Conservation (phyloP, 2,888 invertebrate genomes). For the Invenusta paracnida region DNA sequence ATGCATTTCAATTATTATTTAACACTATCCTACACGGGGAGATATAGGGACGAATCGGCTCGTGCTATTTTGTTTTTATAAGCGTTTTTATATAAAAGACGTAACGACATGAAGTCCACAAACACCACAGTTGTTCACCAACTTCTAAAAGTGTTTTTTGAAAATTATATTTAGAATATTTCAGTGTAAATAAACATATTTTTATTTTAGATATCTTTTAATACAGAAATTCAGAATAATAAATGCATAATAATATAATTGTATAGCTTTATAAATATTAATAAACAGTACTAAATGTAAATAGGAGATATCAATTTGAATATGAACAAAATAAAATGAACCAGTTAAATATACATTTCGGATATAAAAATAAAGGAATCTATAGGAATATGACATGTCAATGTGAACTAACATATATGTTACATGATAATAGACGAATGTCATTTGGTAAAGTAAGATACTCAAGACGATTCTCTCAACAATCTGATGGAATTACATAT, state of each 20-base stretch:
- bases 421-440: no score
- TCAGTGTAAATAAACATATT: neutral
- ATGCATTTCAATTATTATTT: no score
- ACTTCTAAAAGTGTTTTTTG: neutral
- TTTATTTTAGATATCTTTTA: neutral
- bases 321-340: neutral
- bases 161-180: neutral
- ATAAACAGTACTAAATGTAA: neutral
- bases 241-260: neutral
- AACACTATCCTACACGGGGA: neutral
- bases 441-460: no score
- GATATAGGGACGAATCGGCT: neutral
- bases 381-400: no score
- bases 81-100: neutral
- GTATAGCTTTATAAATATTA: neutral
- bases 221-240: neutral
- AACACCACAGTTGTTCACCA: neutral
- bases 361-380: neutral
- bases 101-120: neutral
- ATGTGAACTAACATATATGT: no score
- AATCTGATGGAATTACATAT: no score
- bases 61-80: neutral
- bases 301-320: neutral
- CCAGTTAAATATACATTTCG: neutral
- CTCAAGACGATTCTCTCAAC: no score